phyloP scores from a whole-genome alignment of 2,113 vertebrate species.

The Anseranas semipalmata region DNA sequence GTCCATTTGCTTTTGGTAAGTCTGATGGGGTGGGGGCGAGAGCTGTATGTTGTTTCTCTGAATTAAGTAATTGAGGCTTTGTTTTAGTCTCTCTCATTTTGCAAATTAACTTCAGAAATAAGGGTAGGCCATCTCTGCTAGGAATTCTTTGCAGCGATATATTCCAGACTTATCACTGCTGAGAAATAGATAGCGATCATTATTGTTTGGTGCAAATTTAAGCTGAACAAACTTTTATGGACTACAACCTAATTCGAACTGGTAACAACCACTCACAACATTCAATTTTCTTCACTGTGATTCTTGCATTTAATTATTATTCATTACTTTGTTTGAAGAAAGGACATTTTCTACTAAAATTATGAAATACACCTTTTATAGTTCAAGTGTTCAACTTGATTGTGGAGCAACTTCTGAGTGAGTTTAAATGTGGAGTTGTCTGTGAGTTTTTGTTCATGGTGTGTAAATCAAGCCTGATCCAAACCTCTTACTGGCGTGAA shows the following conservation, averaged over 20 bases:
- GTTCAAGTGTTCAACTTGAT: background rate
- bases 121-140: background rate
- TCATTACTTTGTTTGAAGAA: background rate
- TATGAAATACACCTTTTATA: background rate
- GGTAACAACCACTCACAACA: background rate
- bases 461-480: fast-evolving
- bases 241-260: background rate
- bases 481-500: background rate
- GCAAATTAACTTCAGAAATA: background rate
- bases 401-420: background rate
- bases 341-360: background rate
- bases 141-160: background rate
- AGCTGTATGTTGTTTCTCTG: background rate
- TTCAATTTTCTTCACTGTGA: background rate
- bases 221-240: background rate
- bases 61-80: background rate
- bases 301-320: background rate
- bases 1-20: background rate
- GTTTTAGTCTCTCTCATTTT: background rate
- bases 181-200: background rate
- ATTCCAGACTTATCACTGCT: background rate
- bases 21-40: background rate
- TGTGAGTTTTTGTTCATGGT: background rate
- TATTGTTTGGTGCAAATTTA: background rate
- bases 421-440: background rate